Evolutionary conservation across 1,140 invertebrate species (phyloP).

Genomic region (Araneus ventricosus): DNA sequence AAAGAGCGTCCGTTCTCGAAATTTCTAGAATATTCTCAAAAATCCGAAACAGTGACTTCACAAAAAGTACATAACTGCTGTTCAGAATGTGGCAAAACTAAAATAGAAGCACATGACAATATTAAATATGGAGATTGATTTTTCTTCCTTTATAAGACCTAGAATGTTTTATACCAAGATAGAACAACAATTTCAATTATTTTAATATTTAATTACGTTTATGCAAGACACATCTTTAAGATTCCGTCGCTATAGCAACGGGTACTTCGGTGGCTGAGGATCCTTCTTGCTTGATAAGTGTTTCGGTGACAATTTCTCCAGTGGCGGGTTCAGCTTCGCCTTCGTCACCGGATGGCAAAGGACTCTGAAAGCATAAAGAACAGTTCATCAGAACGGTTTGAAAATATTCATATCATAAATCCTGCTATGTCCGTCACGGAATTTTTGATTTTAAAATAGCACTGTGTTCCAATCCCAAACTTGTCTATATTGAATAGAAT

Average conservation of each 20-base stretch:
- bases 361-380: conserved; percentile 3
- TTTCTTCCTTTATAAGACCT: conserved; percentile 55
- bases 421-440: neutral
- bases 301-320: neutral
- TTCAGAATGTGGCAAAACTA: conserved; percentile 22
- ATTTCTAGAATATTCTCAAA: neutral
- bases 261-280: conserved; percentile 35
- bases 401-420: neutral
- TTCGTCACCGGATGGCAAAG: conserved; percentile 54
- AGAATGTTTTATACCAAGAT: conserved; percentile 59
- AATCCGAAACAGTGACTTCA: conserved; percentile 50
- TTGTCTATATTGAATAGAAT: too few species aligned
- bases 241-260: conserved; percentile 50
- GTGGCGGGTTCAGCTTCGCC: conserved; percentile 31
- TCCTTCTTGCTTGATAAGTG: conserved; percentile 52
- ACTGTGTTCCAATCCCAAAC: too few species aligned
- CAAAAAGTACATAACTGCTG: conserved; percentile 6
- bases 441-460: too few species aligned
- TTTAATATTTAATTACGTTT: conserved; percentile 47
- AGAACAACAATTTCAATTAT: conserved; percentile 57
- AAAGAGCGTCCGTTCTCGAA: too few species aligned
- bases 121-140: conserved; percentile 37
- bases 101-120: conserved; percentile 34
- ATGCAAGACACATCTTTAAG: conserved; percentile 52
- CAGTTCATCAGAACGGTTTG: neutral